Evolutionary conservation across 2,888 invertebrate genomes (phyloP).

Genomic region (Pristionchus arcanus): DNA sequence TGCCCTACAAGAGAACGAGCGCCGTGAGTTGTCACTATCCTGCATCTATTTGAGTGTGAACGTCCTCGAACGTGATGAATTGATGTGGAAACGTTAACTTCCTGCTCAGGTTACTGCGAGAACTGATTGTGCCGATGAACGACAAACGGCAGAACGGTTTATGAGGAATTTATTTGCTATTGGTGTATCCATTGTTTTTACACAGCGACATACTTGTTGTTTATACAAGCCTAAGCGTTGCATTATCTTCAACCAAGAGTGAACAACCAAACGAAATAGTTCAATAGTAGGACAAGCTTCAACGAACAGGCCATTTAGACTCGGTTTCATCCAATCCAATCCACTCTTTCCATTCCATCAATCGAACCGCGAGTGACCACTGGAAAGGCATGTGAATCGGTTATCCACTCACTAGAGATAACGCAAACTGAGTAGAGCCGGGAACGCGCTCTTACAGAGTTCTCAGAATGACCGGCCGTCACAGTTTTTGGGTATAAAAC

Average conservation of each 20-base stretch:
- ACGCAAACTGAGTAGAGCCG: neutral
- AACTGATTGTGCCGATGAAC: too few species aligned
- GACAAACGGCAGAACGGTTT: too few species aligned
- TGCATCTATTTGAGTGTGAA: neutral
- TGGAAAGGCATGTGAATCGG: conserved; percentile 33
- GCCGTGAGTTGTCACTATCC: too few species aligned
- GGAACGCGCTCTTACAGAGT: neutral
- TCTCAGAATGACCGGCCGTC: conserved; percentile 20
- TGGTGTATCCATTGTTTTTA: too few species aligned
- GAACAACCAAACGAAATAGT: too few species aligned
- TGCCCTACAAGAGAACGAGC: too few species aligned
- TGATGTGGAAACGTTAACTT: neutral
- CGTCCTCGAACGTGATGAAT: neutral
- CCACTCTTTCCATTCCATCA: neutral
- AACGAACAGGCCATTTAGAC: too few species aligned
- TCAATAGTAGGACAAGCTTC: too few species aligned
- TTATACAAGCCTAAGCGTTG: too few species aligned
- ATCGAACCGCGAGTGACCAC: neutral
- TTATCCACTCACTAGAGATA: neutral
- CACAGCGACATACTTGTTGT: too few species aligned
- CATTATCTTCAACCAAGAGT: too few species aligned
- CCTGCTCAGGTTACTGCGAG: neutral
- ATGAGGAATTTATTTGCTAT: too few species aligned
- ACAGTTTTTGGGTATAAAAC: conserved; percentile 16
- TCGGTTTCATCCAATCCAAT: neutral